Conservation (phyloP, 2,888 invertebrate species). For the Xestobium rufovillosum region DNA sequence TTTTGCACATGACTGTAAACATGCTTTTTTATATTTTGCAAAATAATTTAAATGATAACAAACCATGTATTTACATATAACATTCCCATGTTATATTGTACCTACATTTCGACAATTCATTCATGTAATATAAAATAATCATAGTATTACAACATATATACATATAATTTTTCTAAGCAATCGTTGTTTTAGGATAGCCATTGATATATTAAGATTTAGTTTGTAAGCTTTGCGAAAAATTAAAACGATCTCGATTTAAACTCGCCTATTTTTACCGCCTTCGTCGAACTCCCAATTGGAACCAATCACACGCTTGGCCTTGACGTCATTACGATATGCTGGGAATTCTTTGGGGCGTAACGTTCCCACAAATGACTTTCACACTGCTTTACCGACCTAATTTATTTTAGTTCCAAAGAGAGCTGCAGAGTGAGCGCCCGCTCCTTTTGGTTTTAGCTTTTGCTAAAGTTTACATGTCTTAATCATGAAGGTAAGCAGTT, state of each 20-base stretch:
- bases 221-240: conserved; percentile 45
- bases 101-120: conserved; percentile 40
- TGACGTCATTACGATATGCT: too few species aligned
- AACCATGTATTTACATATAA: conserved; percentile 33
- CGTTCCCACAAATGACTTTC: too few species aligned
- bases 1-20: conserved; percentile 41
- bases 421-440: too few species aligned
- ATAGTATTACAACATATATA: conserved; percentile 43
- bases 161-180: conserved; percentile 47
- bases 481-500: too few species aligned
- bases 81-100: conserved; percentile 34
- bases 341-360: too few species aligned
- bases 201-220: conserved; percentile 44
- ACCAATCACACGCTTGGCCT: too few species aligned
- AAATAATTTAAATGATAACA: conserved; percentile 29
- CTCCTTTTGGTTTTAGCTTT: too few species aligned
- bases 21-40: conserved; percentile 43
- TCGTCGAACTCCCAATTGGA: too few species aligned
- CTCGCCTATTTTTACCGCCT: too few species aligned
- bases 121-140: conserved; percentile 41
- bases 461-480: too few species aligned
- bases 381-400: too few species aligned
- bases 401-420: too few species aligned
- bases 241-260: conserved; percentile 43
- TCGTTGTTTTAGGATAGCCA: conserved; percentile 45